These are phyloP conservation scores for Neomonachus schauinslandi DNA, from an alignment of 2,113 vertebrate species.

Conservation along the genomic window DNA sequence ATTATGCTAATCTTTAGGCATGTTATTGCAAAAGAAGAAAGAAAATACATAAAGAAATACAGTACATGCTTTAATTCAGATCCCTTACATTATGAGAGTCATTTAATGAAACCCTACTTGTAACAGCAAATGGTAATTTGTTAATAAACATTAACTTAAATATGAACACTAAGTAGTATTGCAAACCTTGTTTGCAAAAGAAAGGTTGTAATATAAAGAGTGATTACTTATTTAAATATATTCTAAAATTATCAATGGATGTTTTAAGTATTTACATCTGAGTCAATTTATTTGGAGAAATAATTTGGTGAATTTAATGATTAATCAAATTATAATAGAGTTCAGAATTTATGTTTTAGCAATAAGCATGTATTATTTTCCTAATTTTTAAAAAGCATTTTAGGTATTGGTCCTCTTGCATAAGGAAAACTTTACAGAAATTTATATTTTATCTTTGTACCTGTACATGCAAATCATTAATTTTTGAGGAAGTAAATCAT, in stretches of 20 bases:
- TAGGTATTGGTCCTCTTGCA: neutral
- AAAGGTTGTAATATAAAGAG: constrained; percentile 19
- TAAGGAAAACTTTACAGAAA: neutral
- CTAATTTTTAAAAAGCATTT: constrained; percentile 12
- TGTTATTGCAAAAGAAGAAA: constrained; percentile 72
- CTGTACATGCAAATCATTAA: neutral
- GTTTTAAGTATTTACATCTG: constrained; percentile 19
- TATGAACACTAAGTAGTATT: constrained; percentile 11
- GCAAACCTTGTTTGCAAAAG: constrained; percentile 30
- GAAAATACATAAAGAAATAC: constrained; percentile 52
- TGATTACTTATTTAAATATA: constrained; percentile 51
- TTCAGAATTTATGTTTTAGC: constrained; percentile 42
- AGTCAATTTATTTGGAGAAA: constrained; percentile 48
- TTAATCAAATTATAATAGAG: constrained; percentile 36
- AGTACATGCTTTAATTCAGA: constrained; percentile 31
- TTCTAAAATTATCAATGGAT: constrained; percentile 41
- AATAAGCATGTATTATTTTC: neutral
- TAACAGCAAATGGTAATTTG: constrained; percentile 23
- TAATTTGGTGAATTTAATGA: constrained; percentile 17
- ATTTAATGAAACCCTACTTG: constrained; percentile 58
- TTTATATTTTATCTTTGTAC: neutral
- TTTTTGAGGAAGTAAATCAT: neutral
- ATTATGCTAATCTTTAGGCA: constrained; percentile 78
- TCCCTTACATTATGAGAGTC: constrained; percentile 57
- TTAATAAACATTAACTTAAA: constrained; percentile 66